phyloP scores from a whole-genome alignment of 2,888 invertebrate genomes.

The Drosophila anomalata region DNA sequence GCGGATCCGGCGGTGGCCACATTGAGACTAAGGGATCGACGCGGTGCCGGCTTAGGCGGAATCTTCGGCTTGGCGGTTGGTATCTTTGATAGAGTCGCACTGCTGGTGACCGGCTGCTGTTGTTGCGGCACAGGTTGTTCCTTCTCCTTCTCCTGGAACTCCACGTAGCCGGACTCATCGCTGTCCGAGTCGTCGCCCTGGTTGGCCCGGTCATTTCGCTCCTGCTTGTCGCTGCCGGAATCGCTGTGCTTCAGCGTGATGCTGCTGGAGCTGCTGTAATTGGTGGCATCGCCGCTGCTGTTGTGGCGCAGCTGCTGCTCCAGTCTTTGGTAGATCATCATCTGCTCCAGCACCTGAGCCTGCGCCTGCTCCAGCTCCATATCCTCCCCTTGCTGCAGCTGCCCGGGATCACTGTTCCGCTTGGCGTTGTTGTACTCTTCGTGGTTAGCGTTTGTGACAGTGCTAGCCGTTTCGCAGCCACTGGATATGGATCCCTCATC shows the following conservation, averaged over 20 bases:
- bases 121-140: conserved; percentile 20
- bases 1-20: conserved; percentile 23
- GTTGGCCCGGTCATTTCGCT: conserved; percentile 27
- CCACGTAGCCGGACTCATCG: conserved; percentile 96
- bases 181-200: conserved; percentile 87
- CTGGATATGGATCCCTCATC: conserved; percentile 91
- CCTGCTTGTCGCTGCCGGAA: conserved; percentile 56
- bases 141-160: conserved; percentile 86
- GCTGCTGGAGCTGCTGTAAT: conserved; percentile 81
- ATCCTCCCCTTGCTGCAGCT: conserved; percentile 42
- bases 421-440: conserved; percentile 80
- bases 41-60: conserved; percentile 79
- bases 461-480: conserved; percentile 92
- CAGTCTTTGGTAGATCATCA: conserved; percentile 72
- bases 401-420: conserved; percentile 29
- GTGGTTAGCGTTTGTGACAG: conserved; percentile 85
- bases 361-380: conserved; percentile 53
- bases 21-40: conserved; percentile 59
- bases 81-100: conserved; percentile 39
- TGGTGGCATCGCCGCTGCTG: conserved; percentile 78
- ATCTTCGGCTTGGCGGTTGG: conserved; percentile 55
- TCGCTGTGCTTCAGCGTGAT: conserved; percentile 77
- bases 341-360: conserved; percentile 67
- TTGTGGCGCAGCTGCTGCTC: conserved; percentile 74
- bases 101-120: conserved; percentile 13